Conservation (phyloP, 1,140 invertebrate genomes). For the Tetragnatha versicolor region DNA sequence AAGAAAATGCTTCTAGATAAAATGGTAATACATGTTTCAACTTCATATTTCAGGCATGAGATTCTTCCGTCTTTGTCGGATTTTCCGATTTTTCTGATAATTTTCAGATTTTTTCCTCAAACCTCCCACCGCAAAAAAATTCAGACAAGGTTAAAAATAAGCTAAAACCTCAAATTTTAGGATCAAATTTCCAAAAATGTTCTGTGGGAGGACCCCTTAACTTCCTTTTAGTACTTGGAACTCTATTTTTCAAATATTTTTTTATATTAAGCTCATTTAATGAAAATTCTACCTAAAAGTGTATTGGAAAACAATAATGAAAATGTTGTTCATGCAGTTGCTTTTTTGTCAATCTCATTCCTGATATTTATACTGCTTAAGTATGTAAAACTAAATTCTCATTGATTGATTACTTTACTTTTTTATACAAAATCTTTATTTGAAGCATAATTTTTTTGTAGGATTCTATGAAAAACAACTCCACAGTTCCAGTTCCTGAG, state of each 20-base stretch:
- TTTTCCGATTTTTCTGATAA: not conserved
- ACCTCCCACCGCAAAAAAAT: not conserved
- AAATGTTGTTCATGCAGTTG: not conserved
- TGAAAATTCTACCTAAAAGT: not conserved
- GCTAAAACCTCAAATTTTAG: not conserved
- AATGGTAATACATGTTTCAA: slow-evolving; percentile 24
- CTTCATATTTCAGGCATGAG: no score
- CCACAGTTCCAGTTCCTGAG: not conserved
- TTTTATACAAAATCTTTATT: no score
- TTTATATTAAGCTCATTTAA: no score
- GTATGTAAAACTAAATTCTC: not conserved
- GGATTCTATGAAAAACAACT: not conserved
- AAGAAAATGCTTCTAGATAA: slow-evolving; percentile 48
- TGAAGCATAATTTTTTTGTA: no score
- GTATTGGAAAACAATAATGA: not conserved
- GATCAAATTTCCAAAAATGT: not conserved
- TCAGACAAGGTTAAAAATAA: not conserved
- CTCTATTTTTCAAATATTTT: no score
- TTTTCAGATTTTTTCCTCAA: not conserved
- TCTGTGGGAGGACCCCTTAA: no score
- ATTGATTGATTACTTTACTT: not conserved
- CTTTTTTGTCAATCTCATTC: not conserved
- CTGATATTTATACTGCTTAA: not conserved
- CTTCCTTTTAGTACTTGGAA: no score
- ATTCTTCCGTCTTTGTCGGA: not conserved